A percentile compares a stretch with the other conserved stretches of the same genome.
Evolutionary conservation across 2,797 vertebrate genomes (phyloP).

Genomic region (Anguilla obscura): DNA sequence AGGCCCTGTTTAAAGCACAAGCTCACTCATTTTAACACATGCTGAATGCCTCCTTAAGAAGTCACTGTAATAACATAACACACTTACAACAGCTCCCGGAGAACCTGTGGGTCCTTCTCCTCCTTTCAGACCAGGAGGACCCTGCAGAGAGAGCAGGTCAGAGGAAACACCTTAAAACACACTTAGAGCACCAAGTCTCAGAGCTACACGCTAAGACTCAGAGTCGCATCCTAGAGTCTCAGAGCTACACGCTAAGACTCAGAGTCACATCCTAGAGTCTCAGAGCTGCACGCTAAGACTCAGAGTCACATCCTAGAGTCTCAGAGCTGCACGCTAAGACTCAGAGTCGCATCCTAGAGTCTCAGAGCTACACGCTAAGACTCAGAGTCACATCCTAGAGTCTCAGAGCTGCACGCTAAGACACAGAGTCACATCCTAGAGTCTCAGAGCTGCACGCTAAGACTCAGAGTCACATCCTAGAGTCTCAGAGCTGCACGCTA

Average conservation of each 20-base stretch:
- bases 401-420: not conserved
- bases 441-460: not conserved
- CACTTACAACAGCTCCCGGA: constrained; percentile 79
- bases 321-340: not conserved
- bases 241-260: not conserved
- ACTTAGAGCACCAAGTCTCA: not conserved
- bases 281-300: not conserved
- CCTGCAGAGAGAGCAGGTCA: constrained; percentile 66
- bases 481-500: not conserved
- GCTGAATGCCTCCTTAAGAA: not conserved
- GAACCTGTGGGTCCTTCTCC: constrained; percentile 81
- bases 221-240: too few species aligned
- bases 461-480: not conserved
- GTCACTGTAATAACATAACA: constrained; percentile 28
- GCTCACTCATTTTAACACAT: not conserved
- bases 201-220: not conserved
- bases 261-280: not conserved
- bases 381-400: not conserved
- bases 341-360: not conserved
- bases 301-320: not conserved
- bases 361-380: not conserved
- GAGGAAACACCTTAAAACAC: not conserved
- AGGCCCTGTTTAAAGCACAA: not conserved
- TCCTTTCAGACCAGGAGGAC: constrained; percentile 85
- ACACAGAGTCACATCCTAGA: not conserved